Evolutionary conservation across 2,888 invertebrate genomes (phyloP).

Genomic region (Plebejus melissa): DNA sequence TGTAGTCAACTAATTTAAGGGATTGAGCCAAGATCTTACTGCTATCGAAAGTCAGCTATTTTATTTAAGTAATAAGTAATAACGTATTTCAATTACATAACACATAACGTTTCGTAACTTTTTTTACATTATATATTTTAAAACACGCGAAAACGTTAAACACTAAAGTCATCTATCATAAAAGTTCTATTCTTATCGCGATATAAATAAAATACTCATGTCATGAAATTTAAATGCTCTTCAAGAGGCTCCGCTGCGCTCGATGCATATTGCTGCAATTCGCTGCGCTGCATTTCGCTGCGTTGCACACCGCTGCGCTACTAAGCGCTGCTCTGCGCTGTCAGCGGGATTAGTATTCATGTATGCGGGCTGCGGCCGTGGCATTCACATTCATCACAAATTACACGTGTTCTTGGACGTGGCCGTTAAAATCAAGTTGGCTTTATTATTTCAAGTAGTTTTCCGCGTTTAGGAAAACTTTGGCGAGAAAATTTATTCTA

Average conservation of each 20-base stretch:
- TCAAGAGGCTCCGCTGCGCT: background rate
- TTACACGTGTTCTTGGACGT: conserved; percentile 7
- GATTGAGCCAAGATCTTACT: too few species aligned
- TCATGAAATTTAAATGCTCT: conserved; percentile 16
- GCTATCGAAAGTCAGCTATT: too few species aligned
- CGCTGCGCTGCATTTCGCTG: background rate
- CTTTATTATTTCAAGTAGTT: conserved; percentile 6
- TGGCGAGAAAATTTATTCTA: background rate
- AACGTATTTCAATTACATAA: too few species aligned
- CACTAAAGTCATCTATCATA: background rate
- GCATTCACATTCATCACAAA: conserved; percentile 18
- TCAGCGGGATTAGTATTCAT: conserved; percentile 18
- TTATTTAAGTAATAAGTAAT: too few species aligned
- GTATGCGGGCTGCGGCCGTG: conserved; percentile 13
- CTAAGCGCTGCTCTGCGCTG: background rate
- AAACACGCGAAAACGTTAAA: background rate
- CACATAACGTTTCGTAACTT: too few species aligned
- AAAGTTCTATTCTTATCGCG: background rate
- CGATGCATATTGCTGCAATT: background rate
- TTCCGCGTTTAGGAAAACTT: background rate
- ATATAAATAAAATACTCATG: conserved; percentile 8
- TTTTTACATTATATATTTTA: background rate
- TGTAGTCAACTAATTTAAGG: too few species aligned
- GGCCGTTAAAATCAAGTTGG: conserved; percentile 5
- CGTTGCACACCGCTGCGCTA: background rate